phyloP scores from a whole-genome alignment of 1,140 invertebrate genomes.

The Panagrolaimus sp. region DNA sequence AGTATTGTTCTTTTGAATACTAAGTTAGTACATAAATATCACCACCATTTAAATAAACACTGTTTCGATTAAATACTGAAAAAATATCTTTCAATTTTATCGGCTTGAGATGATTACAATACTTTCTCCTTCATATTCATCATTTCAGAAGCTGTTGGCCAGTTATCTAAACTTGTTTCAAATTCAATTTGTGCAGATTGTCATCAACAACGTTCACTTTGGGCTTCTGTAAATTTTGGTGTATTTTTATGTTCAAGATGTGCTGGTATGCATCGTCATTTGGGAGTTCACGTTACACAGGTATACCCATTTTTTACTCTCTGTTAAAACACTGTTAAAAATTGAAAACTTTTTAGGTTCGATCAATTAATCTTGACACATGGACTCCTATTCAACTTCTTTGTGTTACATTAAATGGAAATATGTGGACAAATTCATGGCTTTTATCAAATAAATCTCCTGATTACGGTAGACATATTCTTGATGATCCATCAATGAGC shows the following conservation, averaged over 20 bases:
- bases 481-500: not conserved
- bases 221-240: constrained; percentile 83
- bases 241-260: constrained; percentile 80
- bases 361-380: constrained; percentile 10
- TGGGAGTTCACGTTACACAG: constrained; percentile 74
- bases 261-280: constrained; percentile 73
- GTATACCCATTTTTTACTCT: no score
- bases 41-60: no score
- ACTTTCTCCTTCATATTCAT: no score
- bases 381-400: not conserved
- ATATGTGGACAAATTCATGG: constrained; percentile 11
- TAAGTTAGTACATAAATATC: no score
- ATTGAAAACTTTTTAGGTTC: not conserved
- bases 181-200: constrained; percentile 12
- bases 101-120: no score
- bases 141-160: not conserved
- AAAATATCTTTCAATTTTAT: no score
- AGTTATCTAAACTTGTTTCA: not conserved
- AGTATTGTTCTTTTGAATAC: no score
- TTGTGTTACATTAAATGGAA: not conserved
- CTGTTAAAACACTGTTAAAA: no score
- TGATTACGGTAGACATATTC: not conserved
- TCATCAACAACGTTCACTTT: constrained; percentile 55
- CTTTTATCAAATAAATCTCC: not conserved
- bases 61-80: no score